Base-by-base conservation (phyloP, 1,140 invertebrate genomes). In the Aphidius gifuensis region DNA sequence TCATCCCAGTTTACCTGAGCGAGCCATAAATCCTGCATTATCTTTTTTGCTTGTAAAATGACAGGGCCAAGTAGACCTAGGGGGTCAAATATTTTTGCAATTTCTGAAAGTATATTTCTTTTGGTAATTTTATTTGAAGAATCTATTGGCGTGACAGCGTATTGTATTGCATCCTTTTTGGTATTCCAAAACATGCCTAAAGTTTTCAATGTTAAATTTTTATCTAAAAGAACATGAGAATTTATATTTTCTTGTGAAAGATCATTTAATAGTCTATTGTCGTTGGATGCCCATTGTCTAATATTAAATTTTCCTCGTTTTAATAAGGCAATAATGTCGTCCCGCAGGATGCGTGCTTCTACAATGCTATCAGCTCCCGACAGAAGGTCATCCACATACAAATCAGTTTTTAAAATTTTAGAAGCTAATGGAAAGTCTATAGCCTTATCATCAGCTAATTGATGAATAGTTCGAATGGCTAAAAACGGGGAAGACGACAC, bases 81-180 rank as follows among this genome's bases (percentile, higher is more conserved):
- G 32, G 68, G 69, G 64, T 77, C 74, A 62, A 66, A 76, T 5
- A 76, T 68, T 64, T 71, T 56, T 3, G 74, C 71, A n/a, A 77
- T 69, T 38, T 64, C 46, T 6, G 73, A 74, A 42, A 77, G 47
- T 21, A 77, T 58, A 5, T 60, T 58, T 57, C 70, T 60, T 55
- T 74, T 78, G 11, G 66, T 72, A 38, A 51, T 44, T 5, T 21
- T 44, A 5, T 23, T 23, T 3, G 16, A 46, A 3, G 21, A 6
- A 7, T 8, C 8, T 7, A 44, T 39, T 23, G 47, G 40, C 16
- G 0, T 55, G 2, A 62, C 38, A 1, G 39, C 40, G 39, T 63
- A 66, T 8, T 11, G n/a, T 6, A 68, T 62, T 21, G 16, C 23
- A 61, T 76, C 76, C 0, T 6, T 8, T 0, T 9, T 21, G 0